Base-by-base conservation (phyloP, 2,113 vertebrate species). In the Ornithorhynchus anatinus region DNA sequence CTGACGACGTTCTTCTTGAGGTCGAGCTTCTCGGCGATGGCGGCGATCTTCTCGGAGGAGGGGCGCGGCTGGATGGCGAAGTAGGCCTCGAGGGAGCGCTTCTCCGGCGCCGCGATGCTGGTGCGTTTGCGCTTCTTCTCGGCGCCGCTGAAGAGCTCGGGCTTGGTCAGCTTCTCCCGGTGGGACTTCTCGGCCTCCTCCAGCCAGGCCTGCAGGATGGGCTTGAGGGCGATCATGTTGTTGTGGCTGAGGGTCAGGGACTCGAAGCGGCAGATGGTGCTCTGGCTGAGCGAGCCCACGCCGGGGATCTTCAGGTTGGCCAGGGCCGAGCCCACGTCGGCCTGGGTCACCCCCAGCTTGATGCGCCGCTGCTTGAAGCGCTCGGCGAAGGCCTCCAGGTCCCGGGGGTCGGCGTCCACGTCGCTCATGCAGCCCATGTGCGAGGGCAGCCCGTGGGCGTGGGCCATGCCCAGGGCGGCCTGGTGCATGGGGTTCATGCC, bases 1-100 rank as follows among this genome's bases (percentile, higher is more conserved):
- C 97, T 96, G 59, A 99, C 97, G 90, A 99, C 97, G 86, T 99
- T 99, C 92, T 99, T 99, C 92, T 99, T 99, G 61, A 99, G 97
- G 93, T 99, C 97, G 88, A 99, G 93, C 86, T 98, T 99, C 81
- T 98, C 97, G 2, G 97, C 97, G 61, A 99, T 99, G 38, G 97
- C 97, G 15, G 97, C 97, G 75, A 99, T 99, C 89, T 99, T 99
- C 89, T 99, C 97, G 7, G 97, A 99, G 54, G 97, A 98, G 27
- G 97, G 97, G 77, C 97, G 93, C 4, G 97, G 97, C 90, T 99
- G 97, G 75, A 99, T 95, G 86, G 97, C 96, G 78, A 99, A 99
- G 73, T 99, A 99, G 67, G 97, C 97, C 94, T 99, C 97, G 38
- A 99, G 92, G 3, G 97, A 99, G 62, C 97, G 90, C 91, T 99